Base-by-base conservation (phyloP, 2,797 vertebrate genomes). In the Falco cherrug region DNA sequence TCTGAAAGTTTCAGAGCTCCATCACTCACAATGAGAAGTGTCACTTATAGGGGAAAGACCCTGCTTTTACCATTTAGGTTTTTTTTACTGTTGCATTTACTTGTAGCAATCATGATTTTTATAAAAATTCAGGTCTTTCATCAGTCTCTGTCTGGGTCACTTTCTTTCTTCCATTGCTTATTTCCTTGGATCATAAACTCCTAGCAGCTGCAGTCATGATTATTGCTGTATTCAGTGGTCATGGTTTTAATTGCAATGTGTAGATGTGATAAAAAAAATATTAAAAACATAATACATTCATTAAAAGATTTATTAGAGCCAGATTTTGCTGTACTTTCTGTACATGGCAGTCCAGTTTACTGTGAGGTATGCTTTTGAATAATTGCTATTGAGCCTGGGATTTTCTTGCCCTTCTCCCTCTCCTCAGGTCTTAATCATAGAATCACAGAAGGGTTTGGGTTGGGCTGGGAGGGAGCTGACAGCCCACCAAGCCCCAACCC, bases 401-500 rank as follows among this genome's bases (percentile, higher is more conserved):
- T 75, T 74, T 83, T 47, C 6, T 63, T 41, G 9, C 37, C 11
- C 3, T 87, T 73, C 8, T 63, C 1, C 9, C 50, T 12, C 16
- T 61, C 10, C 11, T 69, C 24, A 69, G 15, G 5, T 15, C 28
- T 73, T 61, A 25, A 16, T 33, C 15, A 13, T 5, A 57, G 22
- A 35, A 59, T 43, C 11, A 6, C 12, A 37, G 11, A 24, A 11
- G 8, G 5, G 5, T 61, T 56, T 37, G 18, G 16, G 5, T 50
- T 41, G 41, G 18, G 16, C 5, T 50, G 13, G 41, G 54, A n/a
- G 5, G 22, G 37, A 37, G 37, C 37, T 37, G 37, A 33, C 61
- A 68, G 1, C 0, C 3, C 18, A 25, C 16, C 29, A 13, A 0
- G 1, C 28, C 3, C 9, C 37, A 41, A 31, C 6, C 7, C 2